Conservation (phyloP, 2,797 vertebrate species). For the Leptatherina wallacei region DNA sequence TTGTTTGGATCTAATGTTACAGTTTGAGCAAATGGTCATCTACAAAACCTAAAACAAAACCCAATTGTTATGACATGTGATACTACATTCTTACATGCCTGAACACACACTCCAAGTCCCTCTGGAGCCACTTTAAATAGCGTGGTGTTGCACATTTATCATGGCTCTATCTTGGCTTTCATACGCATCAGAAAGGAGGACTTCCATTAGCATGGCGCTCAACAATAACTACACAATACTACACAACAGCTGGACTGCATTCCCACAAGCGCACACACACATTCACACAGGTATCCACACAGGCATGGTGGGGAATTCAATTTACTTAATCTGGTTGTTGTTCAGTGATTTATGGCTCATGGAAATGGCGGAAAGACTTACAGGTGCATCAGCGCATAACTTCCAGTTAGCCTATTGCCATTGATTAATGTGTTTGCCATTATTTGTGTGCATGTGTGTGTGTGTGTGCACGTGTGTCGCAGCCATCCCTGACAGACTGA, state of each 20-base stretch:
- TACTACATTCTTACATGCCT: slow-evolving; percentile 11
- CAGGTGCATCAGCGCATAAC: slow-evolving; percentile 73
- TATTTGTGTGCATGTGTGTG: slow-evolving; percentile 20
- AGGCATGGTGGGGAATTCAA: slow-evolving; percentile 59
- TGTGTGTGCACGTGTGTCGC: slow-evolving; percentile 18
- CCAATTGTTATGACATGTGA: slow-evolving; percentile 45
- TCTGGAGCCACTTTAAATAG: slow-evolving; percentile 49
- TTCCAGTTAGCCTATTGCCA: slow-evolving; percentile 58
- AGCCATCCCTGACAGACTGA: slow-evolving; percentile 27
- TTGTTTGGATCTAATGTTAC: slow-evolving; percentile 23
- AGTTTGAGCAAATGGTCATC: slow-evolving; percentile 45
- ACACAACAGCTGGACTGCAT: slow-evolving; percentile 28
- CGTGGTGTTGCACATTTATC: slow-evolving; percentile 56
- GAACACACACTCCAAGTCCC: background rate
- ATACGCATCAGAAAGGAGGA: slow-evolving; percentile 26
- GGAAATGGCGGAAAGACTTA: slow-evolving; percentile 62
- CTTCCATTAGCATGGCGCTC: slow-evolving; percentile 57
- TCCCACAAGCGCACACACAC: slow-evolving; percentile 4
- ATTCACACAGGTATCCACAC: background rate
- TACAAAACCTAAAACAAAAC: slow-evolving; percentile 37
- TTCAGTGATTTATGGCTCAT: slow-evolving; percentile 67
- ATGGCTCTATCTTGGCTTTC: slow-evolving; percentile 32
- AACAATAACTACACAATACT: slow-evolving; percentile 18
- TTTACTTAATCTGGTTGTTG: slow-evolving; percentile 72
- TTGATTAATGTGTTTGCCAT: slow-evolving; percentile 67